phyloP scores from a whole-genome alignment of 1,140 invertebrate species.

The Sarcophaga peregrina region DNA sequence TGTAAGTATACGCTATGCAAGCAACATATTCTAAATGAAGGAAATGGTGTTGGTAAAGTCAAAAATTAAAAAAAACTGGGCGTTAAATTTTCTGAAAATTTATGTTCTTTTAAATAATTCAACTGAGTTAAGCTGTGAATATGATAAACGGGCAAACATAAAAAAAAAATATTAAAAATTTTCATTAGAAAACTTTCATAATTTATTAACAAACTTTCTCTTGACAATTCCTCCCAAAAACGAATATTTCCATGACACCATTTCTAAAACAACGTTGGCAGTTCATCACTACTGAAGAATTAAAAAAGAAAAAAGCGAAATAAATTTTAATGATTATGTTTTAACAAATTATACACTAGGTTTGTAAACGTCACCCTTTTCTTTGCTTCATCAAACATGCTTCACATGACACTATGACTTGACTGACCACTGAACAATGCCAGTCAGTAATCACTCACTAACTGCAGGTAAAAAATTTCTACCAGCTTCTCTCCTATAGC shows the following conservation, averaged over 20 bases:
- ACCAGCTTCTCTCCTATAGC: background rate
- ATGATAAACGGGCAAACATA: background rate
- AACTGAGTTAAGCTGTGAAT: conserved; percentile 9
- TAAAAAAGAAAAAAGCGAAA: background rate
- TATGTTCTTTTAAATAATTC: background rate
- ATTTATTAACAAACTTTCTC: conserved; percentile 14
- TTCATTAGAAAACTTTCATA: too few relatives aligned
- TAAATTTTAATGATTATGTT: background rate
- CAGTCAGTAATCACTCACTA: background rate
- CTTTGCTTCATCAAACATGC: background rate
- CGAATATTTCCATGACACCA: background rate
- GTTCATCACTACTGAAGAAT: background rate
- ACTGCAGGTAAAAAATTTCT: background rate
- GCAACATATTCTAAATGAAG: too few relatives aligned
- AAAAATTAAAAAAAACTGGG: background rate
- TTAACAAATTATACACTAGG: background rate
- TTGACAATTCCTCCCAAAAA: background rate
- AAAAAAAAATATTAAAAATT: background rate
- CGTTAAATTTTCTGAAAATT: background rate
- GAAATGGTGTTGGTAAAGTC: background rate
- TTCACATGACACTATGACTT: conserved; percentile 34
- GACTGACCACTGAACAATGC: conserved; percentile 12
- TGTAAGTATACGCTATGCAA: too few relatives aligned
- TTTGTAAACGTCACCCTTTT: conserved; percentile 5
- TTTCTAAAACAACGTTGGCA: background rate